phyloP scores from a whole-genome alignment of 2,888 invertebrate genomes.

The Anoncus sp. region DNA sequence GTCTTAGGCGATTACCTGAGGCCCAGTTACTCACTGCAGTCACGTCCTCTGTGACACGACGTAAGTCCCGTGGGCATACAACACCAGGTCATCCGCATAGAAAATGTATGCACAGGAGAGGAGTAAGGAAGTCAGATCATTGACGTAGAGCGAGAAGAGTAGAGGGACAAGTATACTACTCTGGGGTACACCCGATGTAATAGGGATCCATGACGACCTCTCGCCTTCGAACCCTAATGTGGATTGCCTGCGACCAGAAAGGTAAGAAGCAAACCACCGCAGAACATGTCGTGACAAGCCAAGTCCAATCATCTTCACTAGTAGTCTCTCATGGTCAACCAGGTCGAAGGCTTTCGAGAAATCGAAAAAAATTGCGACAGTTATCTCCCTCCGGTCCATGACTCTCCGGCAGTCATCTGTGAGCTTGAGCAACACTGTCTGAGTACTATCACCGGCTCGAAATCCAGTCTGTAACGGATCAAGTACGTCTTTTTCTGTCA shows the following conservation, averaged over 20 bases:
- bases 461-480: constrained; percentile 1
- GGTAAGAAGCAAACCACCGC: background rate
- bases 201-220: background rate
- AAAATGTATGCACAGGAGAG: too few species aligned
- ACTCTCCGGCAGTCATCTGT: background rate
- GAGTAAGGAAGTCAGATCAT: background rate
- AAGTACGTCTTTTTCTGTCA: background rate
- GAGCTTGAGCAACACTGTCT: background rate
- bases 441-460: background rate
- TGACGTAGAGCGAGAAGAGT: background rate
- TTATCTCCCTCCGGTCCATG: background rate
- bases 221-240: background rate
- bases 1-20: too few species aligned
- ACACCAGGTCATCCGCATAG: too few species aligned
- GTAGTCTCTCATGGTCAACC: background rate
- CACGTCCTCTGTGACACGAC: too few species aligned
- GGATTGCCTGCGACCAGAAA: background rate
- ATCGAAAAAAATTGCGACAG: background rate
- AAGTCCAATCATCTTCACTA: background rate
- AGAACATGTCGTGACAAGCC: background rate
- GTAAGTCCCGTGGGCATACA: too few species aligned
- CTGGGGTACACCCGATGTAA: background rate
- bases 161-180: background rate
- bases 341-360: background rate
- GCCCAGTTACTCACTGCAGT: too few species aligned